Base-by-base conservation (phyloP, 2,888 invertebrate genomes). In the Melieria picta region DNA sequence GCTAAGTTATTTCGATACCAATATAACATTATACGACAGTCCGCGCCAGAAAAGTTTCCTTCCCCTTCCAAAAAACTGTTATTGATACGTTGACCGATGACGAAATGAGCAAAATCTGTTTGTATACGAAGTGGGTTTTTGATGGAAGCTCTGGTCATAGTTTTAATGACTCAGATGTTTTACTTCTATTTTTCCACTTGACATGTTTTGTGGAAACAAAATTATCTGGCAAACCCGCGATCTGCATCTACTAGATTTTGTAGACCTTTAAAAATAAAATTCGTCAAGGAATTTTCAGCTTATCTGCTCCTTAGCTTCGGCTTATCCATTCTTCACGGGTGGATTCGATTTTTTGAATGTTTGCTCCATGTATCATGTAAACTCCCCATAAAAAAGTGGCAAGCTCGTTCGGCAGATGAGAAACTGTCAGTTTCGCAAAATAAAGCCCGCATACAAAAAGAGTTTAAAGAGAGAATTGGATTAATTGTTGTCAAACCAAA, bases 1-100 rank as follows among this genome's bases (percentile, higher is more conserved):
- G 78, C 74, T 30, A 76, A 78, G 69, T 62, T 80, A 72, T 78
- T 74, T 58, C 60, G 78, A 42, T 72, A 79, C 73, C 77, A 80
- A 69, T 79, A 79, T 73, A 64, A 80, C 69, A 69, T 79, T 71
- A 72, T 79, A n/a, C 78, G 78, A 61, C 61, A 62, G n/a, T 7
- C 56, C 16, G 69, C 46, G 42, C 62, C 62, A 52, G 52, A 52
- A 43, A 58, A 47, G 60, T 68, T 68, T 61, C 13, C 60, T 5
- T 47, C 10, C 16, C 57, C 50, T 52, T 57, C 42, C 56, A 61
- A 13, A 66, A 66, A 55, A 55, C 56, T 62, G 46, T 48, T 6
- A 30, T 71, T 55, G 48, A 71, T 46, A 61, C 42, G 10, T 60
- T 71, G 55, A 62, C 47, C 42, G 13, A 52, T 50, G 50, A 65